Base-by-base conservation (phyloP, 2,113 vertebrate species). In the Nerophis ophidion region DNA sequence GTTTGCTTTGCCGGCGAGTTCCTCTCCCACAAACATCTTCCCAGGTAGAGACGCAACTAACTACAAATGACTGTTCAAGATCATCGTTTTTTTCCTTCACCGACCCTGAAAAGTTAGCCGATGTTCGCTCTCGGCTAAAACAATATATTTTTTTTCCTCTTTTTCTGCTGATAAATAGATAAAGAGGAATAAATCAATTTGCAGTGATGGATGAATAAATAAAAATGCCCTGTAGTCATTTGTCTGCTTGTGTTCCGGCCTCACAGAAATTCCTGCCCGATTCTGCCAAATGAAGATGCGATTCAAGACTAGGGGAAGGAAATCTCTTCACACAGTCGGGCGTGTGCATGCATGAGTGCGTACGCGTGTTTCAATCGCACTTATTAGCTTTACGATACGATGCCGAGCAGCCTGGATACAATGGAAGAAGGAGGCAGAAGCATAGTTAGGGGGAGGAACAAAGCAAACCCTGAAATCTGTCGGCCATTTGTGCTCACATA, bases 211-310 rank as follows among this genome's bases (percentile, higher is more conserved):
- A 87, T 87, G 85, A 86, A 87, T 86, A 85, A 87, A 72, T 84
- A 87, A 81, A 87, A 83, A 86, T 82, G 82, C 84, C 84, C 82
- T 58, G 79, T 84, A 82, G 85, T 86, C 83, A 88, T 85, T 85
- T 84, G 75, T 85, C 81, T 81, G 61, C 57, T 71, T 79, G 75
- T 70, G 73, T 82, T 84, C 75, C 72, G 79, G 76, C 78, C 73
- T 80, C 75, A 75, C 74, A 26, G 26, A 26, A 26, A 79, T 71
- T 79, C 61, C 40, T 73, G 66, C 67, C 75, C 67, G 52, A 65
- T 58, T 67, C 74, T 77, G 75, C 70, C 40, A 84, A 83, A 83
- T 76, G 79, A 84, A 76, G 70, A 77, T 68, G 73, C 79, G 67
- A 59, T 56, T 48, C 60, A 73, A 64, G 70, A 71, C 40, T 62